These are phyloP conservation scores for Alcis repandata DNA, from an alignment of 2,888 invertebrate genomes.

Conservation along the genomic window DNA sequence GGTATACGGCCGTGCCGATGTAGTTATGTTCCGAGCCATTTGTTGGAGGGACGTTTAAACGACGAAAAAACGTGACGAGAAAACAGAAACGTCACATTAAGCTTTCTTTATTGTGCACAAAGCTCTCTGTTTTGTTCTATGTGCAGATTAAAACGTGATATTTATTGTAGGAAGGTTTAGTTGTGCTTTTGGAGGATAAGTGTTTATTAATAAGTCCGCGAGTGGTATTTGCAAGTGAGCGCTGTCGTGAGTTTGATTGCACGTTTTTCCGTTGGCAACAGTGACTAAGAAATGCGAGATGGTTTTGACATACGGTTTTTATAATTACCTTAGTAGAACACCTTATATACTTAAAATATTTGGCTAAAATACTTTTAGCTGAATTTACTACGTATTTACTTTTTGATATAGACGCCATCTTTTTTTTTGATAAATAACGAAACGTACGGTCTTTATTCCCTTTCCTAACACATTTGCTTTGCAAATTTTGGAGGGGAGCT, in stretches of 20 bases:
- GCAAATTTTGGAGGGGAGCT: neutral
- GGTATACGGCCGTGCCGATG: constrained; percentile 64
- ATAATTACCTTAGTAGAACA: no score
- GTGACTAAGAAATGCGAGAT: no score
- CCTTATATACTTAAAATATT: no score
- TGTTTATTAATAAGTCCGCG: constrained; percentile 2
- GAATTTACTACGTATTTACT: no score
- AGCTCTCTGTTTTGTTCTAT: constrained; percentile 69
- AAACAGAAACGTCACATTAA: constrained; percentile 75
- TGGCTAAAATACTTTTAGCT: no score
- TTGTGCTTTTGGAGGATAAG: constrained; percentile 38
- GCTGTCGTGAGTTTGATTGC: no score
- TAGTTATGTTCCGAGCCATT: constrained; percentile 77
- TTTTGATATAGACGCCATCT: no score
- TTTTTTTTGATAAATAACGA: no score
- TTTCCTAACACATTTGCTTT: neutral
- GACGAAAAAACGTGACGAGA: constrained; percentile 82
- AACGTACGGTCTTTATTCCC: neutral
- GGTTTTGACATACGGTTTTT: no score
- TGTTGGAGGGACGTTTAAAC: constrained; percentile 78
- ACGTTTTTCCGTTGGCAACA: no score
- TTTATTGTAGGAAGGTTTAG: constrained; percentile 60
- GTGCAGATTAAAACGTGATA: constrained; percentile 76
- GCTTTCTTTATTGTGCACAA: constrained; percentile 74
- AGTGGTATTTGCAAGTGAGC: neutral